Evolutionary conservation across 2,888 invertebrate genomes (phyloP), one percentile per base, ranked within the genome.

Genomic region (Trissolcus japonicus): DNA sequence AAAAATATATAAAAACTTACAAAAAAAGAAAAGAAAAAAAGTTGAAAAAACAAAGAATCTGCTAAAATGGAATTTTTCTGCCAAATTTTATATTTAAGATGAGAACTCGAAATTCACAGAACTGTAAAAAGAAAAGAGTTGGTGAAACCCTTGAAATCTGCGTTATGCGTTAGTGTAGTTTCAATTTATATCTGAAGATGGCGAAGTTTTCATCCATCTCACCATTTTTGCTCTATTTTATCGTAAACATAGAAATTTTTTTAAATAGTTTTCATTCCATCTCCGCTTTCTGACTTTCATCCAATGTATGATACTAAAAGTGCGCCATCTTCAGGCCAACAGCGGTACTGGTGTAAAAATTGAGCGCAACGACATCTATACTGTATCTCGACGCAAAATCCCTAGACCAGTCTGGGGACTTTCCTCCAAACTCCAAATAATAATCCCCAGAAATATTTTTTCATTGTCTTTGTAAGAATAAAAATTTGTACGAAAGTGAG

Each of bases 251-350:
- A 6, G 2, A 35, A 46, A 6, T n/a, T 46, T 46, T 46, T 46
- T 16, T n/a, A 7, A 2, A 0, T 46, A n/a, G 14, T 46, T 46
- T 46, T 46, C 7, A 46, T 46, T 16, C 35, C 35, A 35, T 35
- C 16, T 46, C 9, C 7, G 16, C 16, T 46, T 46, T 46, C 14
- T 14, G 6, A 35, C 14, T 46, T 6, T 16, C n/a, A 46, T 16
- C 46, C 46, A 2, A n/a, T 46, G 46, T 46, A 46, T 46, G 46
- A 43, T 21, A 3, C 9, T 21, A 17, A 43, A 41, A 43, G 57
- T 21, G 19, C 57, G 21, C 57, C 57, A 57, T 57, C 43, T 57
- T 57, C 43, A 43, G 43, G 14, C 16, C 7, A 57, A 43, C 13
- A 7, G 41, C 57, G 57, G 13, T 43, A 57, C 2, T 16, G 40